These are phyloP conservation scores for Mobula hypostoma DNA, from an alignment of 2,113 vertebrate genomes.

Conservation along the genomic window DNA sequence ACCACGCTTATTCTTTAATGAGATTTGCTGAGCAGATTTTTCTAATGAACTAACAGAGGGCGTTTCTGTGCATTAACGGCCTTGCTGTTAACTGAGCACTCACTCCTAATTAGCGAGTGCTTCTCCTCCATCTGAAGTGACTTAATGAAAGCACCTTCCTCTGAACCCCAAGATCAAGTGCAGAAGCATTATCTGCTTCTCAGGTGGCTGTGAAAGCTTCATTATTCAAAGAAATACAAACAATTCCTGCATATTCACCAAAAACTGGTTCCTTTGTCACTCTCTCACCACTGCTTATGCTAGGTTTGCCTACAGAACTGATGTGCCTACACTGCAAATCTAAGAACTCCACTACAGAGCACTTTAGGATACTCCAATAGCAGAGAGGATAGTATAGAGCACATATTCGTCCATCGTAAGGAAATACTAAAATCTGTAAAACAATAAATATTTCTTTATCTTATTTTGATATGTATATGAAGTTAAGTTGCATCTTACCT, in stretches of 20 bases:
- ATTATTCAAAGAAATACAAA: not conserved
- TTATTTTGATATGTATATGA: not conserved
- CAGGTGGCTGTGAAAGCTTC: not conserved
- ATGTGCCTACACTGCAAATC: not conserved
- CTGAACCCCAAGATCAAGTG: not conserved
- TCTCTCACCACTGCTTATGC: not conserved
- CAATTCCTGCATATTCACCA: not conserved
- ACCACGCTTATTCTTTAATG: not conserved
- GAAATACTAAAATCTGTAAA: not conserved
- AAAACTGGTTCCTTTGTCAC: not conserved
- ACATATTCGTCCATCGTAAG: not conserved
- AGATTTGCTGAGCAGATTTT: not conserved
- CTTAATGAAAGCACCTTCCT: not conserved
- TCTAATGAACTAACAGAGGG: not conserved
- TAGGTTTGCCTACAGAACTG: not conserved
- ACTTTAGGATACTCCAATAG: not conserved
- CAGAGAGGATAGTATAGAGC: not conserved
- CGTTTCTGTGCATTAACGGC: not conserved
- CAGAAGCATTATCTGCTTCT: not conserved
- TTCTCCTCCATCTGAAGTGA: not conserved
- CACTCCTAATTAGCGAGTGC: not conserved
- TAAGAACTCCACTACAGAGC: not conserved
- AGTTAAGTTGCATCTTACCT: not conserved
- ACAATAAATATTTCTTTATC: not conserved
- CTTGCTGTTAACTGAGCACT: not conserved